These are phyloP conservation scores for Astyanax mexicanus DNA, from an alignment of 2,797 vertebrate species.

Conservation along the genomic window DNA sequence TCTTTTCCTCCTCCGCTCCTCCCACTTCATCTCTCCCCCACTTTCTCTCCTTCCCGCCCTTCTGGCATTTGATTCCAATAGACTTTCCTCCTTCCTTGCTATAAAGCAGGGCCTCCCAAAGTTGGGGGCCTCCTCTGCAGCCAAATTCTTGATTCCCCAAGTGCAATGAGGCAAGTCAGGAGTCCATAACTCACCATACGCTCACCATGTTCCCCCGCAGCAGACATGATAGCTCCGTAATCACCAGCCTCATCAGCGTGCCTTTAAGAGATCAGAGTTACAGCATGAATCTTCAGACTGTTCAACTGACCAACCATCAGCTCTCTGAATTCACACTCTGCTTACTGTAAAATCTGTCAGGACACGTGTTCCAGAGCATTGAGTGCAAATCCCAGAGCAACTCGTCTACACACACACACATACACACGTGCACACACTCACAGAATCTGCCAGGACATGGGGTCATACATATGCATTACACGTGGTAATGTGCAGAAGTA, in stretches of 20 bases:
- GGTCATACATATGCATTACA: too few species aligned
- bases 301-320: background rate
- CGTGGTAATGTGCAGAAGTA: too few species aligned
- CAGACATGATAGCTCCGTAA: conserved; percentile 40
- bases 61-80: conserved; percentile 48
- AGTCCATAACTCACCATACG: conserved; percentile 32
- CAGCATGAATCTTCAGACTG: background rate
- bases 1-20: background rate
- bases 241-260: conserved; percentile 17
- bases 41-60: background rate
- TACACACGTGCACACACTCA: background rate
- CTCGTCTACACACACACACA: background rate
- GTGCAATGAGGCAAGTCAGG: conserved; percentile 56
- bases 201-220: conserved; percentile 23
- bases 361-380: conserved; percentile 23
- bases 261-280: background rate
- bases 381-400: conserved; percentile 8
- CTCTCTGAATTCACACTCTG: background rate
- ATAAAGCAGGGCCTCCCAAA: conserved; percentile 54
- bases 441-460: too few species aligned
- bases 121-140: conserved; percentile 40
- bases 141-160: conserved; percentile 63
- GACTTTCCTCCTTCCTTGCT: conserved; percentile 18
- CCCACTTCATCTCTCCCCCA: conserved; percentile 24
- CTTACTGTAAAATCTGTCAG: background rate